Percentiles rank a stretch among this genome's conserved stretches.
Conservation (phyloP, 1,140 invertebrate species). For the Bombus vancouverensis region DNA sequence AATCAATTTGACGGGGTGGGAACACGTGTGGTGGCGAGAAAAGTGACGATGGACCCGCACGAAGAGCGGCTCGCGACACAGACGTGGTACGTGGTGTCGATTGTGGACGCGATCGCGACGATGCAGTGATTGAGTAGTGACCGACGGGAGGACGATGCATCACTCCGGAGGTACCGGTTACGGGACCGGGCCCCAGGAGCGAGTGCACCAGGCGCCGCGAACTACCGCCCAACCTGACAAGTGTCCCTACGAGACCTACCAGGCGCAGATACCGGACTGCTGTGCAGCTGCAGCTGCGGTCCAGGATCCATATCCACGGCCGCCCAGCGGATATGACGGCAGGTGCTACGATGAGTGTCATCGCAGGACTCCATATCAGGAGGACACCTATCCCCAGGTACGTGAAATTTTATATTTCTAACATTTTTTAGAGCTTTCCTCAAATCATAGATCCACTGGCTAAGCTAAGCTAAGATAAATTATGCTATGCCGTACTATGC, state of each 20-base stretch:
- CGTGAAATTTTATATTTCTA: conserved; percentile 5
- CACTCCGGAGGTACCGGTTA: conserved; percentile 64
- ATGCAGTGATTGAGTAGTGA: conserved; percentile 63
- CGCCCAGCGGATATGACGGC: conserved; percentile 78
- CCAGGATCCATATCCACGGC: conserved; percentile 78
- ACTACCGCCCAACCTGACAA: conserved; percentile 74
- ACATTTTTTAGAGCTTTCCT: too few species aligned
- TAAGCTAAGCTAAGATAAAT: too few species aligned
- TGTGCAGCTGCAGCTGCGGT: conserved; percentile 76
- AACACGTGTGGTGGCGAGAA: neutral
- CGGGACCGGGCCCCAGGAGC: conserved; percentile 78
- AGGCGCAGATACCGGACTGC: conserved; percentile 80
- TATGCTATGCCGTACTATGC: too few species aligned
- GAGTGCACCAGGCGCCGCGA: conserved; percentile 77
- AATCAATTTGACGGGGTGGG: too few species aligned
- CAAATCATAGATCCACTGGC: too few species aligned
- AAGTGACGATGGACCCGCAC: conserved; percentile 53
- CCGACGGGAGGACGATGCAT: conserved; percentile 62
- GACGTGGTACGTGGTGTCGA: conserved; percentile 47
- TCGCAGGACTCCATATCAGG: conserved; percentile 78
- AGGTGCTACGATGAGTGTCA: conserved; percentile 80
- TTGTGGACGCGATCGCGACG: conserved; percentile 31
- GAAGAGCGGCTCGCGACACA: conserved; percentile 39
- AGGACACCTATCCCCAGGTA: conserved; percentile 79
- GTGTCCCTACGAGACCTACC: conserved; percentile 79